Percentiles rank a stretch among this genome's conserved stretches.
These are phyloP conservation scores for Hyperopisus bebe DNA, from an alignment of 2,113 vertebrate species.

Conservation along the genomic window DNA sequence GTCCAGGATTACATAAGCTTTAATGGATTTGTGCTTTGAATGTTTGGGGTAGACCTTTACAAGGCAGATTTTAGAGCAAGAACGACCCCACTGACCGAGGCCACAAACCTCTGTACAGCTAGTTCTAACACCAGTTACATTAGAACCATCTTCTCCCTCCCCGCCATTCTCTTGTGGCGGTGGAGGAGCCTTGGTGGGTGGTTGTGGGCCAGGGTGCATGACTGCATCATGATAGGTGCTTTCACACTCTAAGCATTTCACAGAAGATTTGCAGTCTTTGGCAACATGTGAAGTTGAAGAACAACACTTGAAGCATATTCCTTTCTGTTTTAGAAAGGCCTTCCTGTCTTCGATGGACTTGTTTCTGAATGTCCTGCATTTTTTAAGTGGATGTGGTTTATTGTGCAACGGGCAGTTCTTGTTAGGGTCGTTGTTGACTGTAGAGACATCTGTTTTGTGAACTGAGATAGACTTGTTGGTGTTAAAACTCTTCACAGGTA, in stretches of 20 bases:
- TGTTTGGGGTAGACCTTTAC: neutral
- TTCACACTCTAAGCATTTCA: constrained; percentile 26
- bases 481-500: neutral
- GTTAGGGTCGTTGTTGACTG: neutral
- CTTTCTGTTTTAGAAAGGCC: constrained; percentile 21
- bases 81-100: neutral
- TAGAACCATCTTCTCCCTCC: neutral
- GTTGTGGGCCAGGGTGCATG: neutral
- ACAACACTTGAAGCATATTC: constrained; percentile 20
- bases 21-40: neutral
- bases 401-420: neutral
- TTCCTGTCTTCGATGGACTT: neutral
- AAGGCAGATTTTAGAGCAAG: neutral
- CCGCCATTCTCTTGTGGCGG: neutral
- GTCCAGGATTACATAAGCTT: neutral
- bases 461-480: neutral
- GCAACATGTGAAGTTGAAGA: neutral
- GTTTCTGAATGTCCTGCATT: neutral
- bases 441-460: neutral
- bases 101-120: constrained; percentile 6
- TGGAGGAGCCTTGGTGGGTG: too few species aligned
- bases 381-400: neutral
- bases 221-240: constrained; percentile 3
- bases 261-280: constrained; percentile 19
- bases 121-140: neutral